phyloP scores from a whole-genome alignment of 1,140 invertebrate species.

The Aethina tumida region DNA sequence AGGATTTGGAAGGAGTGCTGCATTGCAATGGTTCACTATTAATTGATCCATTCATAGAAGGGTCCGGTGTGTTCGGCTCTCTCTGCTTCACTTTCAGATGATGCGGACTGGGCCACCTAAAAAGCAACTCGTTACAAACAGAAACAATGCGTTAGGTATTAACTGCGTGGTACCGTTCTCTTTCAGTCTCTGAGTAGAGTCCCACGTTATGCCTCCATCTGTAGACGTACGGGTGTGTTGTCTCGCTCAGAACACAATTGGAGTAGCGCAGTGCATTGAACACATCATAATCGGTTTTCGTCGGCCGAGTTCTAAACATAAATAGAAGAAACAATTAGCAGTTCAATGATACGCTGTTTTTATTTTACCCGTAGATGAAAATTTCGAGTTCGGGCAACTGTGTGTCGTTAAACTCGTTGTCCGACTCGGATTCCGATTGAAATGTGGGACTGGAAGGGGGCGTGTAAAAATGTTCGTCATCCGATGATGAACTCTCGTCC shows the following conservation, averaged over 20 bases:
- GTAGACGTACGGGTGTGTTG: constrained; percentile 54
- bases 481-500: too few species aligned
- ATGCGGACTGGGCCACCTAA: constrained; percentile 27
- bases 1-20: constrained; percentile 28
- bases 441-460: constrained; percentile 40
- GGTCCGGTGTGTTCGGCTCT: not conserved
- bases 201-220: constrained; percentile 54
- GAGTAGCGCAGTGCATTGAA: constrained; percentile 48
- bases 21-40: not conserved
- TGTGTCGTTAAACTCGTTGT: constrained; percentile 36
- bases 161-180: constrained; percentile 39
- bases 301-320: constrained; percentile 48
- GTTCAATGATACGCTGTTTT: constrained; percentile 10
- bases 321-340: constrained; percentile 17
- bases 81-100: not conserved
- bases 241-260: constrained; percentile 38
- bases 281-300: constrained; percentile 59
- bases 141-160: not conserved
- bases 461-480: constrained; percentile 39
- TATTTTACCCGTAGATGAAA: constrained; percentile 41
- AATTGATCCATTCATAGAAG: not conserved
- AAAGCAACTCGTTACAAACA: constrained; percentile 12
- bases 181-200: constrained; percentile 42
- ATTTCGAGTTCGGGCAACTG: constrained; percentile 41
- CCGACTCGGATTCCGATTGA: constrained; percentile 25